A percentile compares a stretch with the other conserved stretches of the same genome.
Evolutionary conservation across 2,888 invertebrate species (phyloP).

Genomic region (Parnassius apollo): DNA sequence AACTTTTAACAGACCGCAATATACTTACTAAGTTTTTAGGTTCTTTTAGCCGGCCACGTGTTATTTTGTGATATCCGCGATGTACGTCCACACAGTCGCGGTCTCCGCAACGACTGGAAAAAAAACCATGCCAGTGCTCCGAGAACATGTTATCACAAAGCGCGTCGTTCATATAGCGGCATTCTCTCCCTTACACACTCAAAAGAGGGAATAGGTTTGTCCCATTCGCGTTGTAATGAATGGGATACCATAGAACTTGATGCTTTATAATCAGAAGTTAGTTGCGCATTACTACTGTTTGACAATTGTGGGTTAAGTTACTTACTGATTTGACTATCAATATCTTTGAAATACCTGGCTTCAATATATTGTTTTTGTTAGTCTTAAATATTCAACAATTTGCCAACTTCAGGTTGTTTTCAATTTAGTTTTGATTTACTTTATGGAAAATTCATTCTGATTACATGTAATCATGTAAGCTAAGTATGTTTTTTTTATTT

Average conservation of each 20-base stretch:
- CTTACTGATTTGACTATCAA: neutral
- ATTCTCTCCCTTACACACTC: slow-evolving; percentile 29
- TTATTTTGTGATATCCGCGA: slow-evolving; percentile 42
- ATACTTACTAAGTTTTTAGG: slow-evolving; percentile 62
- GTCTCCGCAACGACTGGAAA: slow-evolving; percentile 68
- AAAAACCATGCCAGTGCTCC: slow-evolving; percentile 33
- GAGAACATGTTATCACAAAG: slow-evolving; percentile 36
- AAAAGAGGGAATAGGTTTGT: slow-evolving; percentile 11
- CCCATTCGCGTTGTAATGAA: slow-evolving; percentile 7
- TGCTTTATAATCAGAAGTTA: slow-evolving; percentile 34
- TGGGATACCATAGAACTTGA: slow-evolving; percentile 28
- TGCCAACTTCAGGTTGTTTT: no score
- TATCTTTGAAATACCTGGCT: no score
- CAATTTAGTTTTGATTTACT: no score
- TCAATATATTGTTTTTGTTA: no score
- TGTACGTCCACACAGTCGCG: slow-evolving; percentile 60
- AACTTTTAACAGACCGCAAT: slow-evolving; percentile 15
- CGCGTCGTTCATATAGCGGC: slow-evolving; percentile 27
- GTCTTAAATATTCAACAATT: no score
- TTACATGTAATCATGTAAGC: no score
- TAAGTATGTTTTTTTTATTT: no score
- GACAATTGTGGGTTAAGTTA: slow-evolving; percentile 20
- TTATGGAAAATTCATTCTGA: no score
- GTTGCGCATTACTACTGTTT: slow-evolving; percentile 21
- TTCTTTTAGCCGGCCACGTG: slow-evolving; percentile 68